Base-by-base conservation (phyloP, 1,140 invertebrate genomes). In the Mactra quadrangularis region DNA sequence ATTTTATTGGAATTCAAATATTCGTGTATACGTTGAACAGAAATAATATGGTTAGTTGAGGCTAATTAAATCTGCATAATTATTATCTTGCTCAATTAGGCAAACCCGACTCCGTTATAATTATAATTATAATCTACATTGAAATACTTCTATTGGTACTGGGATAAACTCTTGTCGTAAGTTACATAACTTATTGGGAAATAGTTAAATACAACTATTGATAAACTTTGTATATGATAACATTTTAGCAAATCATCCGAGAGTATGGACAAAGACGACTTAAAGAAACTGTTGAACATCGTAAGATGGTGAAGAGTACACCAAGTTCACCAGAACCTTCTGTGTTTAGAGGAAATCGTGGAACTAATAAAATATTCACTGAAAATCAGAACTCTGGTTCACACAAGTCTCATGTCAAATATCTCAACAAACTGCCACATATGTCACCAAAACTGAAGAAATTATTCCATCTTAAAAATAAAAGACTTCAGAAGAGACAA, bases 261-360 rank as follows among this genome's bases (percentile, higher is more conserved):
- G 88, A 89, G 50, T 91, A 91, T 79, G 90, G 89, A 35, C 88
- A 91, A 57, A 83, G 86, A 62, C 77, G 90, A 25, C 82, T 91
- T 13, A 83, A 88, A 57, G 87, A 91, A 74, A 89, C 90, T 41
- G 89, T 90, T 78, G 85, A 89, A 41, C 88, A 91, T 74, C 75
- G 89, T n/a, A 82, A 88, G 74, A 87, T 60, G 57, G 38, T 38
- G 35, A 53, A 41, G 22, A 71, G 66, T 25, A 31, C 68, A 2
- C 78, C 78, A 4, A 71, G 57, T n/a, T 82, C 78, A 31, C 78
- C 78, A 19, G 78, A 71, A 9, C 53, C 41, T 19, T n/a, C 41
- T 15, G 15, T 38, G 7, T 57, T 60, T 25, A 41, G 55, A 33
- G 57, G 52, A 60, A 45, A 31, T 41, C 41, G 19, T 13, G 41